Percentiles rank a stretch among this genome's conserved stretches.
phyloP scores from a whole-genome alignment of 2,888 invertebrate genomes.

The Metallyticus violacea region DNA sequence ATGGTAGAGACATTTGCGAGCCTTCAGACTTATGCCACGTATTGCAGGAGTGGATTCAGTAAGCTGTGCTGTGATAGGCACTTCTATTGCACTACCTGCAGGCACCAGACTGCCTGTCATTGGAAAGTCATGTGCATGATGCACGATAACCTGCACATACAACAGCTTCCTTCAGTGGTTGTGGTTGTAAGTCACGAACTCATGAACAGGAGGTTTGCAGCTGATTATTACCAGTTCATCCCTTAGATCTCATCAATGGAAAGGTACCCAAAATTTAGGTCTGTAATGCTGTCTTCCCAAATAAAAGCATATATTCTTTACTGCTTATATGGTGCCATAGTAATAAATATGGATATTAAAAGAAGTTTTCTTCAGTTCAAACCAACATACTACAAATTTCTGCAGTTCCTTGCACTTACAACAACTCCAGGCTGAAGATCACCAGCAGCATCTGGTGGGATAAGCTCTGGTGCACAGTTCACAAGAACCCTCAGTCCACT shows the following conservation, averaged over 20 bases:
- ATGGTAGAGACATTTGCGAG: constrained; percentile 1
- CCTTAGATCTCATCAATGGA: neutral
- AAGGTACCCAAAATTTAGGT: neutral
- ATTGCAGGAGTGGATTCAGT: constrained; percentile 9
- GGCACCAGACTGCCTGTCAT: neutral
- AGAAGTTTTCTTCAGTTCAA: too few species aligned
- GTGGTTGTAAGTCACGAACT: too few species aligned
- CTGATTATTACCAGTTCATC: neutral
- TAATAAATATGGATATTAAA: too few species aligned
- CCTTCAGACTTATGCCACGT: neutral
- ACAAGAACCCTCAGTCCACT: constrained; percentile 40
- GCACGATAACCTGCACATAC: constrained; percentile 7
- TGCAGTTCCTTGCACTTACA: constrained; percentile 14
- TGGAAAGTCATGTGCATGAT: neutral
- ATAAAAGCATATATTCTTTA: too few species aligned
- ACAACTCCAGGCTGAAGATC: neutral
- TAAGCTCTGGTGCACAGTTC: constrained; percentile 31
- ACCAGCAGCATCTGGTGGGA: neutral
- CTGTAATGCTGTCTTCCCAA: too few species aligned
- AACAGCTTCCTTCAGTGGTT: too few species aligned
- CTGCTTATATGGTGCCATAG: too few species aligned
- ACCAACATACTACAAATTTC: too few species aligned
- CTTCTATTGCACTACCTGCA: neutral
- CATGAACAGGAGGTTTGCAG: neutral
- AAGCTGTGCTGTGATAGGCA: neutral